Base-by-base conservation (phyloP, 1,140 invertebrate genomes). In the Magallana angulata region DNA sequence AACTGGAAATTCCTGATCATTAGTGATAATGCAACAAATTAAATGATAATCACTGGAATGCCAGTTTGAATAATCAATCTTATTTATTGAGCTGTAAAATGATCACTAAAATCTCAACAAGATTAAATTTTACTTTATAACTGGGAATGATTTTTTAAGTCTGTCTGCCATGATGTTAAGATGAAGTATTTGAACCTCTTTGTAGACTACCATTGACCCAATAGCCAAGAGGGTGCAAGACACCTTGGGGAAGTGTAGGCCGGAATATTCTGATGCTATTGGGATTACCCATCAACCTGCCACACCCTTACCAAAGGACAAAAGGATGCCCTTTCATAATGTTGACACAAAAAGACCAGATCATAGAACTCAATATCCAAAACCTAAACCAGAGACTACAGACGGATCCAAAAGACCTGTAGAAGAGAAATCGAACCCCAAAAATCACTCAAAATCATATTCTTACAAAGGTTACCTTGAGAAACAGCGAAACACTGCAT, bases 201-300 rank as follows among this genome's bases (percentile, higher is more conserved):
- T 76, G 68, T 76, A 76, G 68, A 76, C 18, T 30, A 76, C 18
- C 14, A 76, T 76, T 36, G 68, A 76, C 36, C 68, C 68, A 76
- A 76, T 76, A 76, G 68, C 68, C 18, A 18, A 76, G 24, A 76
- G 68, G 36, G 24, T 76, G 24, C 68, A 76, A 30, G 68, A 18
- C 8, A 76, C 68, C 8, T 76, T 76, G 30, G 68, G 68, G 36
- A 76, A 76, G 36, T 76, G 68, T 30, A 24, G 24, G 18, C 8
- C 30, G 68, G 68, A 76, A 11, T 30, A 76, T 30, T 76, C 24
- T 30, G 68, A 76, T 36, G 68, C 68, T 11, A 76, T 76, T 30
- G 68, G 68, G 24, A 76, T 76, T 30, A 76, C 68, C 68, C 68
- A 76, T 11, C 68, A 76, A 30, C 68, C 68, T 30, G 68, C 68